Base-by-base conservation (phyloP, 2,797 vertebrate species). In the Echeneis naucrates region DNA sequence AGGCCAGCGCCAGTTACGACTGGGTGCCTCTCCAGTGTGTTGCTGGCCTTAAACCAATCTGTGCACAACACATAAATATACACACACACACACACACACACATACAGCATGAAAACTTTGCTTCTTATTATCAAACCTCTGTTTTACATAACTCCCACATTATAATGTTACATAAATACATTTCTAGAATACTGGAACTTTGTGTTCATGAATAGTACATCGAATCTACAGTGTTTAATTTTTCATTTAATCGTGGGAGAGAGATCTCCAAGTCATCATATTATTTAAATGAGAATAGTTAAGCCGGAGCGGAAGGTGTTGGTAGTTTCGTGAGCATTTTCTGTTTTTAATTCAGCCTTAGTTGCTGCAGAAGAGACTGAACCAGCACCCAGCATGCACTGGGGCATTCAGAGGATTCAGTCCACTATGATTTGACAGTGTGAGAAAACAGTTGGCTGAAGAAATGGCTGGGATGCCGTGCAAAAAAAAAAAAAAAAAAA, bases 201-300 rank as follows among this genome's bases (percentile, higher is more conserved):
- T 52, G 47, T 68, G 42, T 33, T 83, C 77, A 83, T 45, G 50
- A 85, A 84, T 69, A 75, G 55, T 55, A 68, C 72, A 86, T 81
- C 72, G 75, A 80, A 78, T 57, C 44, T 45, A 38, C 58, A 61
- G 65, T 57, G 26, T 81, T 86, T 80, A 40, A 86, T 83, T 82
- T 82, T 83, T 65, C 87, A 87, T 85, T 72, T 48, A 44, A 72
- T 50, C 32, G n/a, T 17, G 51, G 56, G 47, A 50, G 64, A 44
- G 56, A 45, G 63, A 70, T 74, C 27, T 77, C 48, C 57, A 33
- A 69, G 64, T 83, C 85, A 86, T 82, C 87, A 67, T 35, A 44
- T 77, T 73, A 61, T 74, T 73, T 37, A 19, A 75, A 63, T 50
- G 37, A 62, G 63, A 78, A 30, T 37, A 68, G 37, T 11, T 38